Conservation (phyloP, 2,888 invertebrate genomes). For the Polyploca ridens region DNA sequence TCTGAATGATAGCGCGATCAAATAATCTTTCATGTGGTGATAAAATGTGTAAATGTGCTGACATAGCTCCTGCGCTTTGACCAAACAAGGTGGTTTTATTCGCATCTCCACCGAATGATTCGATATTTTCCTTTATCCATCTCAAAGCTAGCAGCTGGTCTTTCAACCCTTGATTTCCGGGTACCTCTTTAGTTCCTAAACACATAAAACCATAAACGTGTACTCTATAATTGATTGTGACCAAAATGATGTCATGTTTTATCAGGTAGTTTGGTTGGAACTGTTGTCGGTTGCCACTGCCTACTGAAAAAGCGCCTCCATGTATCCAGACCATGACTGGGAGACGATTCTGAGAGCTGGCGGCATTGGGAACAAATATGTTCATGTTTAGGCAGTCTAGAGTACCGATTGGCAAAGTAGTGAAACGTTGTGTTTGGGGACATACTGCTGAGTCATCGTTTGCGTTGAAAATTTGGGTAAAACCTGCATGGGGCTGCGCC, state of each 20-base stretch:
- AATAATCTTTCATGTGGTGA: conserved; percentile 40
- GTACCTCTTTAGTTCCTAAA: conserved; percentile 38
- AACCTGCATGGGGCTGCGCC: conserved; percentile 25
- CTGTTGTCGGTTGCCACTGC: conserved; percentile 11
- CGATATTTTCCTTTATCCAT: too few relatives aligned
- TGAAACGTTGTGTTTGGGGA: conserved; percentile 26
- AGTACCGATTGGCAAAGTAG: conserved; percentile 20
- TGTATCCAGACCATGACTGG: too few relatives aligned
- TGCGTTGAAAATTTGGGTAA: conserved; percentile 34
- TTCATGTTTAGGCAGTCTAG: conserved; percentile 37
- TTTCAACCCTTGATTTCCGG: conserved; percentile 54
- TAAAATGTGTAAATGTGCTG: conserved; percentile 41
- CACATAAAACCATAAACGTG: conserved; percentile 50
- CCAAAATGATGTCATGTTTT: conserved; percentile 27
- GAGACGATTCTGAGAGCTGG: conserved; percentile 18
- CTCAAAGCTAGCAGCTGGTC: conserved; percentile 30
- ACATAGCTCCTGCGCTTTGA: conserved; percentile 43
- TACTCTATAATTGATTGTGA: conserved; percentile 47
- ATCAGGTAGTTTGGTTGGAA: conserved; percentile 21
- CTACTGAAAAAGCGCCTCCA: conserved; percentile 18
- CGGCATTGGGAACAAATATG: conserved; percentile 34
- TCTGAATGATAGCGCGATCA: conserved; percentile 43
- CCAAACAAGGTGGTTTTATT: conserved; percentile 41
- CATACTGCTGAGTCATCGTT: conserved; percentile 19
- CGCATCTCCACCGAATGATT: too few relatives aligned